Evolutionary conservation across 2,113 vertebrate species (phyloP), one percentile per base, ranked within the genome.

Genomic region (Eonycteris spelaea): DNA sequence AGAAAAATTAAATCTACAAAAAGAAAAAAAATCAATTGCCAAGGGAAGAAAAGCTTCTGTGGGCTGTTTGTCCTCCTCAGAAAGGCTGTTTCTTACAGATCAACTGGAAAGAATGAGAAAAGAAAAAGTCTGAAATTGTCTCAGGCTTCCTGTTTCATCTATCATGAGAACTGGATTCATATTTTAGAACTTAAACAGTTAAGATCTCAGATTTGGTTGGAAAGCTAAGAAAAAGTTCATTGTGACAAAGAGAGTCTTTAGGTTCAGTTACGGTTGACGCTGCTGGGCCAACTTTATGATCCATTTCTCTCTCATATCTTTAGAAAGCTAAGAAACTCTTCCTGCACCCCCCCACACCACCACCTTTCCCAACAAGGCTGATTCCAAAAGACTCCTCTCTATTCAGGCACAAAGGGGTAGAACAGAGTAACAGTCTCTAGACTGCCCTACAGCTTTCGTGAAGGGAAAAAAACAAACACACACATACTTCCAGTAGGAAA

Each of bases 371-470:
- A 84, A 86, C 87, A 95, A 97, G 92, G 94, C 96, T 97, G 97
- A 98, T 98, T 97, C 93, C 95, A 98, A 98, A 97, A 98, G 95
- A 97, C 61, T 97, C 94, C 96, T 85, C 94, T 98, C 85, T 95
- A 63, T 84, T 97, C 90, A 89, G 65, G 86, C 96, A 98, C 87
- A 94, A 97, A 98, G 87, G 95, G 96, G 92, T 92, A 96, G 82
- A 96, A 89, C 1, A 5, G 53, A 51, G 24, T 73, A 91, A 96
- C 53, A 96, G 97, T 65, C 96, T 83, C 83, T 95, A 95, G 75
- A 96, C 74, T 95, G 92, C 97, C 95, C 87, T 97, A 77, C 85
- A 96, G 97, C 90, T 97, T 80, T 96, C 96, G 86, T 97, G 70
- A 94, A 14, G 51, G 4, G 16, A 51, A 51, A 51, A 15, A 51